Evolutionary conservation across 2,113 vertebrate species (phyloP).

Genomic region (Hippocampus mohnikei): DNA sequence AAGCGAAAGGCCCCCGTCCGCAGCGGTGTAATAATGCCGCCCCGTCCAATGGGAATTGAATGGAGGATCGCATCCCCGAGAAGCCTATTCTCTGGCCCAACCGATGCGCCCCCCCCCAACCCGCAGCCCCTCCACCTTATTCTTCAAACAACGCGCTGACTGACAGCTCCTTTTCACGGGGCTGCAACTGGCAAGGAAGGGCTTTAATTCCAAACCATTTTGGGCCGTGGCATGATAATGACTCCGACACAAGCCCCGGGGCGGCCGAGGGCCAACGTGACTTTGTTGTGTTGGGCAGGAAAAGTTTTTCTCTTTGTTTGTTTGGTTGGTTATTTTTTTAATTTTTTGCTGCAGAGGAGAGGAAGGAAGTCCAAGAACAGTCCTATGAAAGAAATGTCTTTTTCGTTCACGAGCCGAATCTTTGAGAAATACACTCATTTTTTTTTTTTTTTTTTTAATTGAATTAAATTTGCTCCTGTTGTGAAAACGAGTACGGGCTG

Average conservation of each 20-base stretch:
- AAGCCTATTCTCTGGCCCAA: constrained; percentile 77
- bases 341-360: not conserved
- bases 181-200: constrained; percentile 78
- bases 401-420: not conserved
- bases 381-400: not conserved
- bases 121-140: constrained; percentile 59
- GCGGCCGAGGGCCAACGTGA: constrained; percentile 22
- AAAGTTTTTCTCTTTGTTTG: constrained; percentile 2
- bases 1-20: constrained; percentile 52
- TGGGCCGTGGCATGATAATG: constrained; percentile 73
- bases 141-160: constrained; percentile 83
- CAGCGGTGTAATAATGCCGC: constrained; percentile 72
- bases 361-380: not conserved
- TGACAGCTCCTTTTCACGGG: constrained; percentile 88
- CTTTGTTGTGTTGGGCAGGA: constrained; percentile 12
- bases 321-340: not conserved
- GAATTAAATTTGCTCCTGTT: not conserved
- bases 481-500: not conserved
- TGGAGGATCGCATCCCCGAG: constrained; percentile 86
- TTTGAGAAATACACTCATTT: not conserved
- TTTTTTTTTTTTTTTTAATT: not conserved
- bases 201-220: constrained; percentile 81
- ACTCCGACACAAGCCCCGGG: constrained; percentile 43
- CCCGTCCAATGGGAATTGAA: constrained; percentile 87
- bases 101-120: constrained; percentile 60